Percentiles rank a stretch among this genome's conserved stretches.
These are phyloP conservation scores for Acrocephalus kingi DNA, from an alignment of 2,113 vertebrate species.

Conservation along the genomic window DNA sequence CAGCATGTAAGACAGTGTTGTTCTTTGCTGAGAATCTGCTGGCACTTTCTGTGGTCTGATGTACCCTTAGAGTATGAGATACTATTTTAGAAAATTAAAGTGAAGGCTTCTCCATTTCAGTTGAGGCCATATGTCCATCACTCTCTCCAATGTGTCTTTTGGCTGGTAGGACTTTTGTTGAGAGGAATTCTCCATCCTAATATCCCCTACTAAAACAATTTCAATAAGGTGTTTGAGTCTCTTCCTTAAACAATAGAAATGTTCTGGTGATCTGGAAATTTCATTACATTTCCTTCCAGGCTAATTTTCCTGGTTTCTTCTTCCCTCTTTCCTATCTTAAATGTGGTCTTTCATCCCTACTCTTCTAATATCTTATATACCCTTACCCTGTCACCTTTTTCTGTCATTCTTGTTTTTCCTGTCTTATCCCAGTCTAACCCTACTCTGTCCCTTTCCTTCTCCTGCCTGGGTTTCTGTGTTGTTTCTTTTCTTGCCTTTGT, in stretches of 20 bases:
- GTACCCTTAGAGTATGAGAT: not conserved
- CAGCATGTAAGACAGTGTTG: not conserved
- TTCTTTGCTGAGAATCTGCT: conserved; percentile 8
- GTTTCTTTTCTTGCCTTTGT: not conserved
- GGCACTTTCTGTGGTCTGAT: not conserved
- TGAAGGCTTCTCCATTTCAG: not conserved
- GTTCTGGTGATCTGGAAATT: not conserved
- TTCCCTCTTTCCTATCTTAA: not conserved
- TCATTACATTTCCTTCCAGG: not conserved
- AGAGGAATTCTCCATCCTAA: not conserved
- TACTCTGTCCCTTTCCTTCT: not conserved
- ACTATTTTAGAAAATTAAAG: not conserved
- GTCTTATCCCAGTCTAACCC: not conserved
- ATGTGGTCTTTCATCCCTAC: not conserved
- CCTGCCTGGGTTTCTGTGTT: not conserved
- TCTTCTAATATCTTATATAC: not conserved
- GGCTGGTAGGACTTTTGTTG: not conserved
- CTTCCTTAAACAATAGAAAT: not conserved
- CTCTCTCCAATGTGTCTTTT: conserved; percentile 7
- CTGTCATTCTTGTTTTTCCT: not conserved
- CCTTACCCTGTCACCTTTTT: not conserved
- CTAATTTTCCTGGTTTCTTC: not conserved
- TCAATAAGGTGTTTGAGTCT: not conserved
- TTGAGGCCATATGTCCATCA: not conserved
- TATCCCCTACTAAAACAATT: not conserved